Base-by-base conservation (phyloP, 2,888 invertebrate species). In the Flexamia atlantica region DNA sequence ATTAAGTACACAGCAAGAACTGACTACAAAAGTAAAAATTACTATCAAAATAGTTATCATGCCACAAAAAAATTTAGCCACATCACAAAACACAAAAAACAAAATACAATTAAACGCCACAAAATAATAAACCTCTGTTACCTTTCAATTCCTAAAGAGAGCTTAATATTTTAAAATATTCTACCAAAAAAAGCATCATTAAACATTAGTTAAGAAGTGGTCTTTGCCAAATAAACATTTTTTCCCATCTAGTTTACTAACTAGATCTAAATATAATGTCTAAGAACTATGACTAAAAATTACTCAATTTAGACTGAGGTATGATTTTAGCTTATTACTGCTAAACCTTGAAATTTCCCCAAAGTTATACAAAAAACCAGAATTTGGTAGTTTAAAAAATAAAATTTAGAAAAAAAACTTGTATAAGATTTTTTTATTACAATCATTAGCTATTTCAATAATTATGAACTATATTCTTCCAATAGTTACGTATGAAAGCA, bases 71-170 rank as follows among this genome's bases (percentile, higher is more conserved):
- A 79, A 70, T 57, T 76, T 68, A 81, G 82, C 82, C 82, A 84
- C 79, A 60, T 74, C 84, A 80, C 60, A 83, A 83, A 85, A 82
- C 84, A 60, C 72, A 84, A 83, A 83, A 82, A 82, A 79, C 60
- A 80, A 74, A 83, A 74, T 53, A 50, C 60, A 70, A 20, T 53
- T 84, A 74, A 68, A 80, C 17, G 68, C 57, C 74, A 81, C 64
- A 82, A 85, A 79, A 79, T 79, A 57, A 30, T 50, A n/a, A 57
- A 28, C 79, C 25, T 50, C 42, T 36, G 36, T 79, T 79, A 79
- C 79, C 79, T 79, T 53, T 57, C n/a, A 1, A 46, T 20, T 79
- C 79, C 79, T 79, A 79, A n/a, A 76, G 76, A 42, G 50, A 57
- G 79, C 79, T 79, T 50, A 50, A 57, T 46, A 28, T 46, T 76